Base-by-base conservation (phyloP, 2,113 vertebrate species). In the Arizona elegans region DNA sequence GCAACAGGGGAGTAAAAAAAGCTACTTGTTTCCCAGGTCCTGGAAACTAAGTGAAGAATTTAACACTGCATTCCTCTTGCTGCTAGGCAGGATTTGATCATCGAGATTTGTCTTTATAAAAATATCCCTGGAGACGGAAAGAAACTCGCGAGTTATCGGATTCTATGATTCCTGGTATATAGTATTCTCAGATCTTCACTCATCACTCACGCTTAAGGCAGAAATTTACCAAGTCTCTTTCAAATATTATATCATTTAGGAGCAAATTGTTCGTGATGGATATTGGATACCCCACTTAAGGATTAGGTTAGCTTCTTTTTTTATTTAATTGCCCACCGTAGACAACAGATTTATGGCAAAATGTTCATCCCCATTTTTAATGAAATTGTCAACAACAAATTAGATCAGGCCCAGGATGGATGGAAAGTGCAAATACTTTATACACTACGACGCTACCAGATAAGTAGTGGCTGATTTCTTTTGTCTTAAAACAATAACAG, bases 31-130 rank as follows among this genome's bases (percentile, higher is more conserved):
- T 93, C 65, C 23, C 87, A 90, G 33, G 8, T 21, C 50, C n/a
- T 33, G 86, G 19, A 93, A 90, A 90, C 33, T 75, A 50, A 65
- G 93, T 89, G 94, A 94, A 2, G 47, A 93, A 47, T 90, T 93
- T 86, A 92, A 88, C 29, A 0, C 0, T 3, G 50, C 1, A 2
- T 92, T 89, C 26, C 86, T 87, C 13, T 19, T 8, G 0, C 4
- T 53, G 17, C 8, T 19, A 6, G 47, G 13, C 2, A 59, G 6
- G 12, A 50, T 2, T 50, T 43, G 53, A 21, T 56, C 70, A 24
- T 58, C 3, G 50, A 7, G 24, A 81, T 81, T 85, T 89, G 62
- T 29, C 53, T 19, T 75, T 53, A 70, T 88, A 29, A 88, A 88
- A 92, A 62, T 26, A 88, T 5, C 55, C 38, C 55, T 1, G 47